Evolutionary conservation across 2,113 vertebrate genomes (phyloP), one percentile per base, ranked within the genome.

Genomic region (Corydoras sp.): DNA sequence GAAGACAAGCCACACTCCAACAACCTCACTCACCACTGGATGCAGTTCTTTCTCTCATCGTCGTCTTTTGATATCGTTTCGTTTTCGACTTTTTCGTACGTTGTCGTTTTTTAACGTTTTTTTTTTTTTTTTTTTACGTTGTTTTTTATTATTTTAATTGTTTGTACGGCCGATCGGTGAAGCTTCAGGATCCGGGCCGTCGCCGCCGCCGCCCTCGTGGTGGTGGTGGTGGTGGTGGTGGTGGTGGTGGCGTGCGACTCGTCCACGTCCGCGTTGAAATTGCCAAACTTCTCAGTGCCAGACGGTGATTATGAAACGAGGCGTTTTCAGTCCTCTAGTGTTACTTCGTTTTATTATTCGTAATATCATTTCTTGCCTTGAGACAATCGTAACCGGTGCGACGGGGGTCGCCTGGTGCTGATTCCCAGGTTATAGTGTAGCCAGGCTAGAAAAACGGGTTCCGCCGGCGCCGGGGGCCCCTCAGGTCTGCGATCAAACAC

Each of bases 201-300:
- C 53, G 67, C 79, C 75, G 75, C 70, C 77, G 77, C 64, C 65
- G n/a, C n/a, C n/a, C n/a, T n/a, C n/a, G n/a, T 24, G 18, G 18
- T 24, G 18, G 18, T 24, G 18, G 18, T 24, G 18, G 18, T 2
- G 18, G 18, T 24, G 18, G 18, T 24, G 18, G 18, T 24, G 18
- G 18, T 24, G 18, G 18, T 24, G 18, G 18, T 2, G 18, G 18
- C 18, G 18, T 2, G 18, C 18, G 18, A 1, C 18, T 24, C 18
- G 18, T 24, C 18, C 18, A 24, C 18, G 70, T 76, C 75, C 62
- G 31, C 63, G 32, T 77, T 62, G 2, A 74, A 66, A 76, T 80
- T 86, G 87, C 85, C 87, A 89, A 87, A 87, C 73, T 80, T 65
- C 77, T 84, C 79, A 72, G 85, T 86, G 86, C 87, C 86, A 85